phyloP scores from a whole-genome alignment of 2,888 invertebrate genomes.

The Ceriagrion tenellum region DNA sequence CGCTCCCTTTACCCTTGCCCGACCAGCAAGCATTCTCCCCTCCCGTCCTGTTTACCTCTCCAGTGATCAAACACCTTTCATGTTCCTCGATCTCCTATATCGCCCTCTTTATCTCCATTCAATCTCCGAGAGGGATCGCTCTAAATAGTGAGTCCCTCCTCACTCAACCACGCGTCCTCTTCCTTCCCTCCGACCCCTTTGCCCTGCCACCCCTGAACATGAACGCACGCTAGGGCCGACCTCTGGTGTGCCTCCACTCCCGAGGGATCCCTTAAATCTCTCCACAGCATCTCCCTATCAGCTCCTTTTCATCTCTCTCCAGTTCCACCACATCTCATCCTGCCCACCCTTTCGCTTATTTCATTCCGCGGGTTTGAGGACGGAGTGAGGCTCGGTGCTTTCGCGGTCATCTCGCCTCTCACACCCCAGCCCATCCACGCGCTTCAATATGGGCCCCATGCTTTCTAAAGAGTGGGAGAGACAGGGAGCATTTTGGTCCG shows the following conservation, averaged over 20 bases:
- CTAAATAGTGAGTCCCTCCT: slow-evolving; percentile 15
- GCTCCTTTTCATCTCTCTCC: not conserved
- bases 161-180: not conserved
- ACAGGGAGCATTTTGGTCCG: not conserved
- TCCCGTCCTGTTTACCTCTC: not conserved
- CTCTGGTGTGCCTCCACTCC: not conserved
- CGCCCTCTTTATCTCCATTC: slow-evolving; percentile 23
- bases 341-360: not conserved
- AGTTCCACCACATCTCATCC: not conserved
- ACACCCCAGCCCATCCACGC: not conserved
- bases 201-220: not conserved
- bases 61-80: slow-evolving; percentile 12
- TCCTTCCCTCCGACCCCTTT: not conserved
- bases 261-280: not conserved
- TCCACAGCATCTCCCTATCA: slow-evolving; percentile 19
- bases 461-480: not conserved
- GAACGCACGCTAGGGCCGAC: not conserved
- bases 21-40: not conserved
- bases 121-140: slow-evolving; percentile 2
- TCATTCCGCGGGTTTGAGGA: not conserved
- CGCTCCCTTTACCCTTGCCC: no score
- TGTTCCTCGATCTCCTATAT: not conserved
- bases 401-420: not conserved
- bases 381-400: not conserved
- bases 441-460: not conserved